Evolutionary conservation across 2,113 vertebrate species (phyloP), one percentile per base, ranked within the genome.

Genomic region (Caracal caracal): DNA sequence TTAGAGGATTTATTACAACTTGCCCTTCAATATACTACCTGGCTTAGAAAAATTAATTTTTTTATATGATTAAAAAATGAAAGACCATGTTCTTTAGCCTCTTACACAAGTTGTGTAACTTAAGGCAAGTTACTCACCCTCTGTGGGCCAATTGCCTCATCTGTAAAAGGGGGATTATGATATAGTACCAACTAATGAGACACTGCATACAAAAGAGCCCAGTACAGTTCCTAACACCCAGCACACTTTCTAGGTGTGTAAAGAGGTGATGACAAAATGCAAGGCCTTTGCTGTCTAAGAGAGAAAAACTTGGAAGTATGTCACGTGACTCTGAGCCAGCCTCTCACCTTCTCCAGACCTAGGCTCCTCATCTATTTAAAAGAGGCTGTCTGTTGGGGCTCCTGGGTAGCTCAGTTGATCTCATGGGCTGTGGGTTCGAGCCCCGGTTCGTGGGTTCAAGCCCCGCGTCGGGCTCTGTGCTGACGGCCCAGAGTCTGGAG

Each of bases 241-340:
- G 88, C 8, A 30, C 9, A n/a, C n/a, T 19, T 33, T 5, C 30
- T 6, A 22, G 2, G 11, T 20, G 17, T 6, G n/a, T 16, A 10
- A 53, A 13, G 12, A 24, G 40, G 35, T 12, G 2, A 33, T 1
- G 9, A 2, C 10, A 5, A 2, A 33, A 19, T 0, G 1, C 40
- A 3, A 84, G 70, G 65, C 30, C 81, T 90, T 40, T 19, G 68
- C 12, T 47, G n/a, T 26, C 33, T 10, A 26, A 40, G 30, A 35
- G 66, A 49, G 35, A 19, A 66, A 49, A 53, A 33, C 71, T 61
- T 6, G 10, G 43, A 83, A n/a, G 61, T 0, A 5, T 3, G 61
- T 33, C 3, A 0, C 4, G 19, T 47, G 87, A 70, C 82, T 33
- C 43, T 19, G 30, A 56, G 16, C 10, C 10, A 0, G 0, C 17